phyloP scores from a whole-genome alignment of 2,113 vertebrate genomes.

The Esox niger region DNA sequence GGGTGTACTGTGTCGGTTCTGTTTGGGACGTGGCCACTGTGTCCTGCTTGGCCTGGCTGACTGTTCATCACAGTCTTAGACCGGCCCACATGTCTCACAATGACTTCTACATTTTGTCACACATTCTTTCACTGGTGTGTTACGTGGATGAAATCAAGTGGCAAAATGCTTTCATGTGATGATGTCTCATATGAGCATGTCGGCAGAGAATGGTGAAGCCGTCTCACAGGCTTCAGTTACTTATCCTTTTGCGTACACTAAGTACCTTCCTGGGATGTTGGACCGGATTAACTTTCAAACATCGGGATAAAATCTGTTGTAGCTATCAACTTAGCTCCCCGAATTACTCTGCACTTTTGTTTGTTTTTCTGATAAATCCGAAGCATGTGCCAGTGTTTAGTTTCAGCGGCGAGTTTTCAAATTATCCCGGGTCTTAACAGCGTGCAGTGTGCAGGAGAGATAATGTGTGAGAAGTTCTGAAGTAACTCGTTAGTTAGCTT shows the following conservation, averaged over 20 bases:
- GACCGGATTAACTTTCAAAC: background rate
- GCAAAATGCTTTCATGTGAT: background rate
- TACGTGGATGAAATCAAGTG: background rate
- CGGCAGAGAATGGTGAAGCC: background rate
- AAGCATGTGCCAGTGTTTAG: background rate
- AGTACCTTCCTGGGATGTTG: background rate
- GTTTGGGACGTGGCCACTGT: too few species aligned
- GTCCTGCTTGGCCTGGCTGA: too few species aligned
- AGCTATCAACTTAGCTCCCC: background rate
- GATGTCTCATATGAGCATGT: background rate
- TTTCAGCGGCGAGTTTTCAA: conserved; percentile 1
- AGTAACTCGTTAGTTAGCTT: background rate
- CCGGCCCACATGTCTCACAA: background rate
- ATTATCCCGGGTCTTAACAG: background rate
- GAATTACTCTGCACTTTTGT: background rate
- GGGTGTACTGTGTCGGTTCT: too few species aligned
- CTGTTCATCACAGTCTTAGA: background rate
- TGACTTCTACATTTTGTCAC: background rate
- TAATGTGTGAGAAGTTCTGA: background rate
- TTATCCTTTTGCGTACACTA: too few species aligned
- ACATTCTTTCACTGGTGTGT: background rate
- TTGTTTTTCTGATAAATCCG: conserved; percentile 14
- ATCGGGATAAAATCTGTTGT: background rate
- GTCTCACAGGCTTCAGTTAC: background rate
- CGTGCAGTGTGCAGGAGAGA: background rate